Conservation (phyloP, 2,113 vertebrate genomes). For the Psilopsiagon aymara region DNA sequence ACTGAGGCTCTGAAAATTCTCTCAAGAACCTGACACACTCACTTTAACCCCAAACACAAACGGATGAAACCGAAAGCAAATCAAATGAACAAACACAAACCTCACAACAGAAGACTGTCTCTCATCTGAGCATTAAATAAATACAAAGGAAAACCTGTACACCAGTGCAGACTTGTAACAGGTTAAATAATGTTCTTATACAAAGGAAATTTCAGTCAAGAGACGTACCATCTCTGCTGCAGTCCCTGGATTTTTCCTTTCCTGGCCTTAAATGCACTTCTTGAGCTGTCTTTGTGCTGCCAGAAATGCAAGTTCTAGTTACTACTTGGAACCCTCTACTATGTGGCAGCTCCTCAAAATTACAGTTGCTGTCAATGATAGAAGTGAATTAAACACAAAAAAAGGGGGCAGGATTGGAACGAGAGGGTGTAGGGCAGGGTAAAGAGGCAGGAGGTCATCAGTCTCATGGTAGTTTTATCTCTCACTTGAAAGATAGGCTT, state of each 20-base stretch:
- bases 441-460: not conserved
- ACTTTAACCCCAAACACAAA: not conserved
- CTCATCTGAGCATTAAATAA: not conserved
- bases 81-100: not conserved
- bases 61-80: not conserved
- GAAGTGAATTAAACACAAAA: not conserved
- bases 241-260: not conserved
- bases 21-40: not conserved
- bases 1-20: not conserved
- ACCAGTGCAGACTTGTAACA: accelerated
- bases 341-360: not conserved
- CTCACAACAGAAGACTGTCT: not conserved
- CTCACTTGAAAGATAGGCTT: not conserved
- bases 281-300: not conserved
- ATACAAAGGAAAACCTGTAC: not conserved
- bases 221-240: not conserved
- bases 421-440: not conserved
- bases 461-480: not conserved
- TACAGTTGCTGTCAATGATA: not conserved
- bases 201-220: not conserved
- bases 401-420: not conserved
- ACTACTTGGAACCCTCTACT: not conserved
- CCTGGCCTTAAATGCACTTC: not conserved
- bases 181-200: not conserved
- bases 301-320: not conserved